phyloP scores from a whole-genome alignment of 2,888 invertebrate genomes.

The Apodemia duryi region DNA sequence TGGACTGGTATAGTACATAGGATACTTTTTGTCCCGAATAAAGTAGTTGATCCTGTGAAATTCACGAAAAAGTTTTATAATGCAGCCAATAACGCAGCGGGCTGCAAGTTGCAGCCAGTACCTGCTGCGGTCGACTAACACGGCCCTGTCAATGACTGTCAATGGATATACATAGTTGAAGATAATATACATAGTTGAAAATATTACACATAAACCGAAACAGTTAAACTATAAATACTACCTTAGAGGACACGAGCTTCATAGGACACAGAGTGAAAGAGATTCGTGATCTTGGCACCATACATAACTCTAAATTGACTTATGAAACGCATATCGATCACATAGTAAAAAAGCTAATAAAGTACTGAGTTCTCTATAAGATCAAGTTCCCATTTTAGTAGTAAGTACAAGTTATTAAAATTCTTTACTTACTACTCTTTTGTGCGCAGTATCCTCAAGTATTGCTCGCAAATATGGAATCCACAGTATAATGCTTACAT shows the following conservation, averaged over 20 bases:
- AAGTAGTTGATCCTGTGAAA: no score
- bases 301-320: slow-evolving; percentile 3
- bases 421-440: neutral
- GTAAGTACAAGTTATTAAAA: neutral
- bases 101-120: no score
- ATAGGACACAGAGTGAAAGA: neutral
- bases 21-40: no score
- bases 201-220: no score
- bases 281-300: neutral
- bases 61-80: no score
- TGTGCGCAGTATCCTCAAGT: slow-evolving; percentile 3
- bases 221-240: no score
- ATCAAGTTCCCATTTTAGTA: neutral
- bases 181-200: no score
- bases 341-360: neutral
- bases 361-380: neutral
- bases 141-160: no score
- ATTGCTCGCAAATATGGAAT: slow-evolving; percentile 16
- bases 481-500: neutral
- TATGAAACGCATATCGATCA: slow-evolving; percentile 1
- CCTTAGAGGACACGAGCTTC: neutral
- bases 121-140: no score
- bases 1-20: no score
- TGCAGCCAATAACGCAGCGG: no score
- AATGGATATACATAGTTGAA: no score